Conservation (phyloP, 2,113 vertebrate species). For the Dendropsophus ebraccatus region DNA sequence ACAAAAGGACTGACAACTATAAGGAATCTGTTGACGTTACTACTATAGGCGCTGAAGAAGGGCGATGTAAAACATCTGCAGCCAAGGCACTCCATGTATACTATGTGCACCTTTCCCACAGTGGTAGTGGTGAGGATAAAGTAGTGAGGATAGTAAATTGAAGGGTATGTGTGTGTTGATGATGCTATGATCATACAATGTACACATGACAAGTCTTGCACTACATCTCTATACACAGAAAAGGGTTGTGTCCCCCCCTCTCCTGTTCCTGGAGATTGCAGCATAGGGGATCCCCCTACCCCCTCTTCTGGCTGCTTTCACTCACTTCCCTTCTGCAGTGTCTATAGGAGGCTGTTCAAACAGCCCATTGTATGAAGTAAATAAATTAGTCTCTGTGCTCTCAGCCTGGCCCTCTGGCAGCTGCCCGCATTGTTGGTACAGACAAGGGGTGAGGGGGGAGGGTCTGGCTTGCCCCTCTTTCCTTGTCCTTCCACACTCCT, state of each 20-base stretch:
- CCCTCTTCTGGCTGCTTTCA: conserved; percentile 61
- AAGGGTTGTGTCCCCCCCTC: neutral
- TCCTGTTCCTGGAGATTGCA: neutral
- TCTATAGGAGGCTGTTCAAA: conserved; percentile 78
- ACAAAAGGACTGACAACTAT: too few species aligned
- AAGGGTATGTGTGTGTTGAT: too few species aligned
- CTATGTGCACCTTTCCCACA: too few species aligned
- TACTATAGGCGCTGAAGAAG: too few species aligned
- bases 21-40: too few species aligned
- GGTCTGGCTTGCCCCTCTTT: conserved; percentile 44
- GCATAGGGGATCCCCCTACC: conserved; percentile 38
- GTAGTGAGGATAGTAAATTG: too few species aligned
- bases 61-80: too few species aligned
- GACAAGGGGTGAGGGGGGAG: conserved; percentile 56
- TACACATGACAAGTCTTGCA: too few species aligned
- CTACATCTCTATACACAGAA: neutral
- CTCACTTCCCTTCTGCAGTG: conserved; percentile 70
- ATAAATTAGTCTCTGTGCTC: conserved; percentile 84
- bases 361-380: conserved; percentile 84
- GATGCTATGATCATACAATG: too few species aligned
- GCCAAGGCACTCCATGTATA: too few species aligned
- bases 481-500: conserved; percentile 63
- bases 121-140: too few species aligned
- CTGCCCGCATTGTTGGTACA: conserved; percentile 72
- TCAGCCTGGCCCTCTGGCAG: conserved; percentile 79